Conservation (phyloP, 2,888 invertebrate genomes). For the Nymphalis polychloros region DNA sequence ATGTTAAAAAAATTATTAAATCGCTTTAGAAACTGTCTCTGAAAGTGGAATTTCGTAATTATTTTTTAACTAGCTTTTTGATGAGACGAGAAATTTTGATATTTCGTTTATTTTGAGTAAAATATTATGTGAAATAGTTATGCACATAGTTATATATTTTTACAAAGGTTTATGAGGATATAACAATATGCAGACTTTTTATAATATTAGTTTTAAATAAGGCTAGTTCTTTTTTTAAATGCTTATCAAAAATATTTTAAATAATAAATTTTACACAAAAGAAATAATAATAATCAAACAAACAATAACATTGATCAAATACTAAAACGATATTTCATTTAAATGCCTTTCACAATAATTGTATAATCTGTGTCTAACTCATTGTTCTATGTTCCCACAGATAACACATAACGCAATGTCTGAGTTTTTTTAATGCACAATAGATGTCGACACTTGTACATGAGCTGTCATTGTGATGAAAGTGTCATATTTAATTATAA, state of each 20-base stretch:
- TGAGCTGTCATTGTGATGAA: conserved; percentile 15
- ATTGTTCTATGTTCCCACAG: conserved; percentile 33
- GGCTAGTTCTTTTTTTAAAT: too few species aligned
- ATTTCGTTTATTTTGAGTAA: too few species aligned
- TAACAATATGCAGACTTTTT: too few species aligned
- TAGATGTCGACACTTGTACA: conserved; percentile 31
- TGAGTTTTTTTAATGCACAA: conserved; percentile 28
- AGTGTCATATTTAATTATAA: conserved; percentile 13
- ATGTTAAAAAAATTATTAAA: too few species aligned
- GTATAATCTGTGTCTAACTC: conserved; percentile 16
- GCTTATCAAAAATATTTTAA: neutral
- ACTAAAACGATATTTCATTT: conserved; percentile 9
- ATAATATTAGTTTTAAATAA: too few species aligned
- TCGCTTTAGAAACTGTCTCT: too few species aligned
- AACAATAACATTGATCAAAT: conserved; percentile 12
- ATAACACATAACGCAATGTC: conserved; percentile 14
- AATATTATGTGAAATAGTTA: too few species aligned
- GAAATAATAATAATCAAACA: neutral
- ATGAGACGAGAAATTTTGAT: too few species aligned
- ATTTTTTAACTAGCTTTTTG: too few species aligned
- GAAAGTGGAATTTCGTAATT: too few species aligned
- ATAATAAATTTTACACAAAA: neutral
- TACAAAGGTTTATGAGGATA: too few species aligned
- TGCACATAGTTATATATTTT: too few species aligned
- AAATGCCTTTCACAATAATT: conserved; percentile 26